Evolutionary conservation across 2,113 vertebrate species (phyloP).

Genomic region (Hypanus sabinus): DNA sequence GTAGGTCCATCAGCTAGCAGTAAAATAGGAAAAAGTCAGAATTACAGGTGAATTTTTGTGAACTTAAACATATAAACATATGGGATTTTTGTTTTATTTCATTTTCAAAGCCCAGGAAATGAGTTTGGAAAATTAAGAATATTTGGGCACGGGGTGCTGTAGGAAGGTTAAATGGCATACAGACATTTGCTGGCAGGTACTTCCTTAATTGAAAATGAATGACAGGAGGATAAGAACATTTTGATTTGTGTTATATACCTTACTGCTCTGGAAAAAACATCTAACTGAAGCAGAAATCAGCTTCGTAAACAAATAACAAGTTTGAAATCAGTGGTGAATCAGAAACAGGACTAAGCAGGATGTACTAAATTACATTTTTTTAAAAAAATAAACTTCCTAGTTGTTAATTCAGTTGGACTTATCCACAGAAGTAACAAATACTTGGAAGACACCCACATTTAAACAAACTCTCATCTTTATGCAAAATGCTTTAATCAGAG

Average conservation of each 20-base stretch:
- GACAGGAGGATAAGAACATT: not conserved
- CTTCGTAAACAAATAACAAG: not conserved
- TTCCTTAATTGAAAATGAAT: not conserved
- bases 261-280: not conserved
- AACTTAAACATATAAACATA: not conserved
- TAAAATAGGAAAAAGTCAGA: conserved; percentile 41
- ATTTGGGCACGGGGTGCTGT: not conserved
- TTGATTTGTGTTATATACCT: not conserved
- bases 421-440: not conserved
- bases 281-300: not conserved
- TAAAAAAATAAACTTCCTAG: no score
- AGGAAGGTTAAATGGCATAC: not conserved
- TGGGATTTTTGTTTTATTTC: not conserved
- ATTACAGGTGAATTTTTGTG: not conserved
- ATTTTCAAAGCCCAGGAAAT: not conserved
- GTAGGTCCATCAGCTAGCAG: conserved; percentile 88
- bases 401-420: not conserved
- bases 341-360: not conserved
- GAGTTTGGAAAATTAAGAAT: not conserved
- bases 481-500: not conserved
- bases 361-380: no score
- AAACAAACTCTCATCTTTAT: not conserved
- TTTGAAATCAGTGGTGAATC: not conserved
- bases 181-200: not conserved
- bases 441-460: not conserved